phyloP scores from a whole-genome alignment of 2,888 invertebrate genomes.

The Pseudanteris insignis region DNA sequence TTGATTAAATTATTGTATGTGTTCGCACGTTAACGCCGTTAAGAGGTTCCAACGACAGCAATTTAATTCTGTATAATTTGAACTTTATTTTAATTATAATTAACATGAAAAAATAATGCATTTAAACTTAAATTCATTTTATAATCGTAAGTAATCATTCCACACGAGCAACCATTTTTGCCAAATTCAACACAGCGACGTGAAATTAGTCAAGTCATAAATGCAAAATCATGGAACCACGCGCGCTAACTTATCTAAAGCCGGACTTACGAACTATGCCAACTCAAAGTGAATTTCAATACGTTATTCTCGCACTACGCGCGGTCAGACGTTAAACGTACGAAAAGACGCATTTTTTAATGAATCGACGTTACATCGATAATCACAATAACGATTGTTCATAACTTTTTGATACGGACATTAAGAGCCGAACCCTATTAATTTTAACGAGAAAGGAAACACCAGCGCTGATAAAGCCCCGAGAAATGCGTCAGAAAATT shows the following conservation, averaged over 20 bases:
- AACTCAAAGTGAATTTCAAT: constrained; percentile 27
- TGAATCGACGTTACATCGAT: too few species aligned
- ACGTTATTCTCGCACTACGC: constrained; percentile 7
- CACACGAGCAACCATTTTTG: constrained; percentile 14
- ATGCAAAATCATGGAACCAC: constrained; percentile 28
- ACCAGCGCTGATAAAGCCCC: neutral
- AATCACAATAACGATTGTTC: neutral
- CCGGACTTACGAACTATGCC: constrained; percentile 24
- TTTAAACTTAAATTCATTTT: too few species aligned
- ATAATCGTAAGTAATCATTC: too few species aligned
- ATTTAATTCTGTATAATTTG: too few species aligned
- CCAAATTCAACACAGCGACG: constrained; percentile 13
- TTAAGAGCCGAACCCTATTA: neutral
- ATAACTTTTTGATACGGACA: neutral
- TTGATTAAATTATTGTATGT: too few species aligned
- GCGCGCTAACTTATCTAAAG: constrained; percentile 27
- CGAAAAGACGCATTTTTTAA: constrained; percentile 4
- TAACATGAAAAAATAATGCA: too few species aligned
- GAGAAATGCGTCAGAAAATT: neutral
- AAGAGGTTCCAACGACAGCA: too few species aligned
- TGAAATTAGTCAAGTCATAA: constrained; percentile 30
- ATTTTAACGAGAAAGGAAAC: neutral
- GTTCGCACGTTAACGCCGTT: too few species aligned
- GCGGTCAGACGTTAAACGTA: constrained; percentile 5
- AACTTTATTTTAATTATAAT: too few species aligned